A percentile compares a stretch with the other conserved stretches of the same genome.
Conservation (phyloP, 2,888 invertebrate genomes). For the Achlya flavicornis region DNA sequence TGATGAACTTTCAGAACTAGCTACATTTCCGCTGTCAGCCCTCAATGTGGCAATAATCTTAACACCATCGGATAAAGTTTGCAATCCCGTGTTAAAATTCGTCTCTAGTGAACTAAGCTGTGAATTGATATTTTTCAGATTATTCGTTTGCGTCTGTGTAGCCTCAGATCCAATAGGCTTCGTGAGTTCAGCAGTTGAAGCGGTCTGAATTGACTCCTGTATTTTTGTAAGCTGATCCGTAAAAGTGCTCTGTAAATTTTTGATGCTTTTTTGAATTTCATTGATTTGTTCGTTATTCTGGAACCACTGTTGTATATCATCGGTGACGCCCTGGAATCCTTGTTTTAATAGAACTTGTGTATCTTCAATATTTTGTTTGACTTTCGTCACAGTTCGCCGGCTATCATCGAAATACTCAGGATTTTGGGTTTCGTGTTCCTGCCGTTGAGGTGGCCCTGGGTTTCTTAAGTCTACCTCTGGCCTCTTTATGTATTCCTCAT, state of each 20-base stretch:
- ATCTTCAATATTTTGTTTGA: constrained; percentile 58
- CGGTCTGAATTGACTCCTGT: constrained; percentile 54
- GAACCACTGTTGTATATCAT: constrained; percentile 59
- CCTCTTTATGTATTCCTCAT: constrained; percentile 52
- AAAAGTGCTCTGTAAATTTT: constrained; percentile 56
- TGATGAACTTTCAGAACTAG: constrained; percentile 14
- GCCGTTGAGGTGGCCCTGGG: constrained; percentile 71
- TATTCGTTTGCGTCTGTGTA: constrained; percentile 30
- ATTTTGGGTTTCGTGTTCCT: constrained; percentile 74
- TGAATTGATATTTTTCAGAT: constrained; percentile 45
- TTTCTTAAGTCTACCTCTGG: constrained; percentile 62
- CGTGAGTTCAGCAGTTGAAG: constrained; percentile 40
- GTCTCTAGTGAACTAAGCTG: constrained; percentile 51
- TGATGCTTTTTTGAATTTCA: constrained; percentile 54
- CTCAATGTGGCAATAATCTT: constrained; percentile 51
- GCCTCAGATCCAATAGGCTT: constrained; percentile 23
- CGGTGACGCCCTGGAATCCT: constrained; percentile 54
- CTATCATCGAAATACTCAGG: constrained; percentile 57
- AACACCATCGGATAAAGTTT: constrained; percentile 59
- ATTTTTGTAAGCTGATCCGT: constrained; percentile 58
- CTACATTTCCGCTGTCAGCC: constrained; percentile 45
- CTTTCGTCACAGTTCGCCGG: constrained; percentile 44
- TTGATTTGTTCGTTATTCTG: constrained; percentile 54
- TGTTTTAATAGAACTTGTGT: constrained; percentile 48
- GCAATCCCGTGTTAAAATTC: constrained; percentile 59